Evolutionary conservation across 2,113 vertebrate species (phyloP), one percentile per base, ranked within the genome.

Genomic region (Platysternon megacephalum): DNA sequence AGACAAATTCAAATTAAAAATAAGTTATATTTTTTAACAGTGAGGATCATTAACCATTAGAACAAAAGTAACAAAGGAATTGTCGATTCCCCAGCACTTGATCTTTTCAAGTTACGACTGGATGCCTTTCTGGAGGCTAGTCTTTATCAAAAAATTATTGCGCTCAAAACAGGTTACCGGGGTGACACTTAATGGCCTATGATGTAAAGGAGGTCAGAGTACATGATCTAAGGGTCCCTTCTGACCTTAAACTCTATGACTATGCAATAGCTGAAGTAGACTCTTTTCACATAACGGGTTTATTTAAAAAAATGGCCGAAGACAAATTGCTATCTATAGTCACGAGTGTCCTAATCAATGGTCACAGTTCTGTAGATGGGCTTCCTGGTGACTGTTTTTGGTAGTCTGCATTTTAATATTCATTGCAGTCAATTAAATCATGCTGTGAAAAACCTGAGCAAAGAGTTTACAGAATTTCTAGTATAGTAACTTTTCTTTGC

Each of bases 381-480:
- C 8, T 42, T 28, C 6, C 21, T 44, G 10, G 68, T 6, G 79
- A 5, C 2, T 13, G 1, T 26, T 46, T 21, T 42, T 29, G 87
- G 79, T 44, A 11, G 79, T 93, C 91, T 93, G 85, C 78, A 52
- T 13, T 0, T 88, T 92, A 87, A 96, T 78, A 93, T 88, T 89
- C 89, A 86, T 11, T n/a, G 32, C 65, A 95, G 90, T 80, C 65
- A 90, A 91, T 95, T 91, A 93, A 93, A 94, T 58, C 93, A 39
- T 0, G 3, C 82, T 79, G 86, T 65, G 56, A 86, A 92, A 93
- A 89, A n/a, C 24, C 16, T 0, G 90, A 93, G 53, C 46, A 78
- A 88, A 48, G 92, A 72, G 68, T 88, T 91, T 2, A 39, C 35
- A 65, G 91, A 55, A 86, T 79, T 96, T 88, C 94, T 90, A 42